Percentiles rank a stretch among this genome's conserved stretches.
These are phyloP conservation scores for Chionodraco myersi DNA, from an alignment of 2,113 vertebrate species.

Conservation along the genomic window DNA sequence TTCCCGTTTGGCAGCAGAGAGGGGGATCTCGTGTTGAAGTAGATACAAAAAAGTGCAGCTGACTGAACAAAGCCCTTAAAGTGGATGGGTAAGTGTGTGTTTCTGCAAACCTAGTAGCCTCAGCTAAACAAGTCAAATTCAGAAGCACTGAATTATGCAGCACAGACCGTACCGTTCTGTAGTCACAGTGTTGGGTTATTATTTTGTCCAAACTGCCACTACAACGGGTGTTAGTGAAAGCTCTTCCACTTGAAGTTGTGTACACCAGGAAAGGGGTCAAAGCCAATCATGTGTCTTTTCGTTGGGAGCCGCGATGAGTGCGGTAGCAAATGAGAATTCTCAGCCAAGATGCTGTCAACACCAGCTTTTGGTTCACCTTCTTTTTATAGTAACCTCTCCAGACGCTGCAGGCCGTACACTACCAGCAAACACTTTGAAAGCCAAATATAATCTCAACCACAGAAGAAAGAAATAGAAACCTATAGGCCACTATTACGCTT, in stretches of 20 bases:
- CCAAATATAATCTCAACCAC: slow-evolving; percentile 74
- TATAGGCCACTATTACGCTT: slow-evolving; percentile 43
- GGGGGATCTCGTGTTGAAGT: slow-evolving; percentile 16
- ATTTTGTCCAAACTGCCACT: background rate
- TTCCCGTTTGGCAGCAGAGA: slow-evolving; percentile 55
- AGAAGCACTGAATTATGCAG: slow-evolving; percentile 58
- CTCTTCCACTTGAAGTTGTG: slow-evolving; percentile 21
- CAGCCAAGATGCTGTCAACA: slow-evolving; percentile 74
- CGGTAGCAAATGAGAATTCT: slow-evolving; percentile 50
- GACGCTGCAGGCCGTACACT: slow-evolving; percentile 50
- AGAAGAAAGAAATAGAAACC: slow-evolving; percentile 65
- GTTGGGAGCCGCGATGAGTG: slow-evolving; percentile 23
- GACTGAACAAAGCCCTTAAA: slow-evolving; percentile 58
- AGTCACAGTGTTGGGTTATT: slow-evolving; percentile 3
- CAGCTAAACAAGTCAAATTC: slow-evolving; percentile 45
- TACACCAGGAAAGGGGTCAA: slow-evolving; percentile 40
- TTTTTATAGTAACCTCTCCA: slow-evolving; percentile 81
- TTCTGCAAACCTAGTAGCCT: background rate
- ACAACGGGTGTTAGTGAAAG: background rate
- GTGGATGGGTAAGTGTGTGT: slow-evolving; percentile 15
- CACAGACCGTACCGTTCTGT: background rate
- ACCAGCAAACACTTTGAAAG: slow-evolving; percentile 58
- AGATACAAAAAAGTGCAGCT: slow-evolving; percentile 46
- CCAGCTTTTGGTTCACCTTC: slow-evolving; percentile 74
- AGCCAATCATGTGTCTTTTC: slow-evolving; percentile 40